Evolutionary conservation across 2,797 vertebrate genomes (phyloP), one percentile per base, ranked within the genome.

Genomic region (Coccyzus lansbergi): DNA sequence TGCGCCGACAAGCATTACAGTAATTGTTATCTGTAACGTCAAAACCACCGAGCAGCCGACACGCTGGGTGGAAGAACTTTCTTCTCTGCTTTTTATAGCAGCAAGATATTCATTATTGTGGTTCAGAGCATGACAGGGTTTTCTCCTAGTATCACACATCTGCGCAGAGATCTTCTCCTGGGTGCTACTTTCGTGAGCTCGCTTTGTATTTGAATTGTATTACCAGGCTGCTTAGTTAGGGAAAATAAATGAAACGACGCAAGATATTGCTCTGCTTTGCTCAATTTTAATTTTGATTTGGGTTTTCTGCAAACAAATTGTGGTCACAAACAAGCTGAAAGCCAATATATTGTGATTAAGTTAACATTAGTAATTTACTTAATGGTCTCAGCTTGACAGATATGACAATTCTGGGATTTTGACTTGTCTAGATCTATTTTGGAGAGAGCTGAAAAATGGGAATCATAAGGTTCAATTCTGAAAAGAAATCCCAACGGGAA

Each of bases 1-100:
- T 81, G 68, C 91, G 87, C 72, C 92, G 83, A 68, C 79, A 78
- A 21, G 55, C 15, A 58, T 69, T 79, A n/a, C 48, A 82, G 63
- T 60, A 91, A 86, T 93, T 93, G 70, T 87, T 70, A 60, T 40
- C 64, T 77, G 63, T 34, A 60, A 60, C 3, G 22, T 74, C 79
- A 87, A 68, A 95, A 80, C 36, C 49, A 83, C 65, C 92, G 91
- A 92, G 78, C 4, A 76, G 51, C 33, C 67, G 78, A 22, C 52
- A 49, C 26, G 19, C 25, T 68, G 92, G 67, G 29, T 53, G 71
- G 71, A 92, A 46, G 46, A 95, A 87, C 81, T 86, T 93, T 70
- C 69, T 72, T 2, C 63, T 85, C 53, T 77, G 36, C 40, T 93
- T 33, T 79, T 92, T 49, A 65, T 56, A 53, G 36, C 60, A 86